Evolutionary conservation across 2,113 vertebrate species (phyloP).

Genomic region (Glaucomys volans): DNA sequence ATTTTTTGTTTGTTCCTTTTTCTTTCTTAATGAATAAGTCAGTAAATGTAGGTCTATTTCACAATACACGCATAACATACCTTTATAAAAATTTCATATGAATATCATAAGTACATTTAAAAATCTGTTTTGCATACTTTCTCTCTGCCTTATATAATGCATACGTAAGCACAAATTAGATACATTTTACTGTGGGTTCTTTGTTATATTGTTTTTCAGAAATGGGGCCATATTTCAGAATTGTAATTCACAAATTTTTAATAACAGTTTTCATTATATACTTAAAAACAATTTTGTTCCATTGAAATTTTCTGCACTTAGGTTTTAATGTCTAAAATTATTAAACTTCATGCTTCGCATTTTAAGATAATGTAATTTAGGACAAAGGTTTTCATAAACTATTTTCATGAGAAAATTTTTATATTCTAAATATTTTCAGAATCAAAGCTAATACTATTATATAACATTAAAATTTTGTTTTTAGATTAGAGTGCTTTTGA

Average conservation of each 20-base stretch:
- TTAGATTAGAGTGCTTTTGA: conserved; percentile 95
- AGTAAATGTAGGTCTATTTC: conserved; percentile 1
- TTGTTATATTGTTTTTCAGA: conserved; percentile 12
- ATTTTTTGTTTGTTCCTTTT: not conserved
- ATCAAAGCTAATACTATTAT: not conserved
- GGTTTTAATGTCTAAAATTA: not conserved
- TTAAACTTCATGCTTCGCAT: not conserved
- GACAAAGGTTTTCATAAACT: not conserved
- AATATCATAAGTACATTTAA: not conserved
- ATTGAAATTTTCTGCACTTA: not conserved
- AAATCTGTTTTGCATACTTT: not conserved
- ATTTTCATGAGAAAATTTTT: not conserved
- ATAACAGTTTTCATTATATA: not conserved
- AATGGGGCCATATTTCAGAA: not conserved
- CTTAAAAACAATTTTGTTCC: not conserved
- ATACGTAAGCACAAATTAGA: not conserved
- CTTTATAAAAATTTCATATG: not conserved
- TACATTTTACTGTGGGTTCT: not conserved
- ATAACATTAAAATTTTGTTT: conserved; percentile 54
- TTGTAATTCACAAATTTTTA: not conserved
- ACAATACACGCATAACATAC: not conserved
- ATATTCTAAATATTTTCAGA: not conserved
- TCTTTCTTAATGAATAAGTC: not conserved
- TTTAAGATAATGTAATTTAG: not conserved
- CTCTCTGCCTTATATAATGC: not conserved